Evolutionary conservation across 2,797 vertebrate genomes (phyloP).

Genomic region (Sciaenops ocellatus): DNA sequence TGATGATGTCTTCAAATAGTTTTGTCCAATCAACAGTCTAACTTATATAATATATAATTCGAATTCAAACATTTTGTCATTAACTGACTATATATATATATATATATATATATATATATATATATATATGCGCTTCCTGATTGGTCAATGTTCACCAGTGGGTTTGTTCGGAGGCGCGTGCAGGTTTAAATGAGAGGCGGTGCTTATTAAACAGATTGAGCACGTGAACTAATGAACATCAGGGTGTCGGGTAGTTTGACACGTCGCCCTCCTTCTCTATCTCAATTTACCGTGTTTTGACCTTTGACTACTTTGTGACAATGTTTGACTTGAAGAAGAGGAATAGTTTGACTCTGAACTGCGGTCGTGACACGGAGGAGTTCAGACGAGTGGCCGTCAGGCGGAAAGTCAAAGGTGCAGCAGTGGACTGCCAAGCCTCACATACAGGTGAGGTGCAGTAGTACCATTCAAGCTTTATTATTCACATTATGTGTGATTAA

Average conservation of each 20-base stretch:
- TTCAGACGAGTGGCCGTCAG: slow-evolving; percentile 77
- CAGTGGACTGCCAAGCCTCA: slow-evolving; percentile 19
- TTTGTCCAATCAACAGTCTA: too few relatives aligned
- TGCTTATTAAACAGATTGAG: slow-evolving; percentile 12
- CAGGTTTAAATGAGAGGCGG: slow-evolving; percentile 20
- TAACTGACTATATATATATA: too few relatives aligned
- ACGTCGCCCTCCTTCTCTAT: too few relatives aligned
- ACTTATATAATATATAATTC: too few relatives aligned
- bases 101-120: too few relatives aligned
- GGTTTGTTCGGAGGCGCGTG: not conserved
- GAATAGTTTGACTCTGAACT: slow-evolving; percentile 65
- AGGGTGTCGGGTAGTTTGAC: too few relatives aligned
- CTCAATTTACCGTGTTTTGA: not conserved
- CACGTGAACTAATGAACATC: not conserved
- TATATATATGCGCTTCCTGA: slow-evolving; percentile 12
- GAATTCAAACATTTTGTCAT: too few relatives aligned
- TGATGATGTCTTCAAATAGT: too few relatives aligned
- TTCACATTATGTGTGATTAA: not conserved
- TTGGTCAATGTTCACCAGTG: slow-evolving; percentile 18
- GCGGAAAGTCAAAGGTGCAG: slow-evolving; percentile 58
- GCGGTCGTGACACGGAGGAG: slow-evolving; percentile 65
- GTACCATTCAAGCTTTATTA: rapidly evolving
- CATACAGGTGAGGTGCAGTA: slow-evolving; percentile 53
- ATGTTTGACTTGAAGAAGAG: slow-evolving; percentile 82
- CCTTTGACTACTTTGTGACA: rapidly evolving